Evolutionary conservation across 2,888 invertebrate genomes (phyloP), one percentile per base, ranked within the genome.

Genomic region (Byasa hedistus): DNA sequence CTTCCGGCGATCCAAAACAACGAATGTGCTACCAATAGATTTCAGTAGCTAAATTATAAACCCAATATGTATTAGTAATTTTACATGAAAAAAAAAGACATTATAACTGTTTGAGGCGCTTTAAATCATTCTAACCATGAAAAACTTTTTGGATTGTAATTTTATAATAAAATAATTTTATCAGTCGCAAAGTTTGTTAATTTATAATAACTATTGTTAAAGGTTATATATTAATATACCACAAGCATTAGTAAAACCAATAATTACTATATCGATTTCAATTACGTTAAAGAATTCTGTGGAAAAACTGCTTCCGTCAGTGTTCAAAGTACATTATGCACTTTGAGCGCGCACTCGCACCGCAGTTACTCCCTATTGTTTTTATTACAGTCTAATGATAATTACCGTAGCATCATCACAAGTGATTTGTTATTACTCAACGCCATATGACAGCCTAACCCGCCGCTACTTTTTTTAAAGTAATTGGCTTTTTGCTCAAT

Each of bases 281-380:
- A 44, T 44, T 44, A 39, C 7, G n/a, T 36, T 21, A 23, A 39
- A 32, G 15, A 21, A 15, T 36, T 58, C 17, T 7, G 4, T 19
- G 10, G 8, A 32, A 23, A 19, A 52, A 36, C 19, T 32, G 17
- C 17, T 36, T 23, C 3, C 32, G 24, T 65, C 54, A 60, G n/a
- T 51, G 44, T 57, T 54, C 17, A 39, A 39, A 39, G 57, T 69
- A 76, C 74, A 72, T 75, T 68, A 57, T 54, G 10, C 21, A 62
- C 68, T 72, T 75, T 76, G 72, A 69, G 71, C 60, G 71, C 74
- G 57, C 67, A 60, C 67, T 64, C n/a, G 57, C 64, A 32, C 69
- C 69, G 68, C 66, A 63, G 68, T 69, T 59, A 70, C 79, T 78
- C 88, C 85, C 87, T 72, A 86, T 89, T 89, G 87, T 88, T 89